Evolutionary conservation across 1,140 invertebrate species (phyloP), one percentile per base, ranked within the genome.

Genomic region (Drosophila ogumai): DNA sequence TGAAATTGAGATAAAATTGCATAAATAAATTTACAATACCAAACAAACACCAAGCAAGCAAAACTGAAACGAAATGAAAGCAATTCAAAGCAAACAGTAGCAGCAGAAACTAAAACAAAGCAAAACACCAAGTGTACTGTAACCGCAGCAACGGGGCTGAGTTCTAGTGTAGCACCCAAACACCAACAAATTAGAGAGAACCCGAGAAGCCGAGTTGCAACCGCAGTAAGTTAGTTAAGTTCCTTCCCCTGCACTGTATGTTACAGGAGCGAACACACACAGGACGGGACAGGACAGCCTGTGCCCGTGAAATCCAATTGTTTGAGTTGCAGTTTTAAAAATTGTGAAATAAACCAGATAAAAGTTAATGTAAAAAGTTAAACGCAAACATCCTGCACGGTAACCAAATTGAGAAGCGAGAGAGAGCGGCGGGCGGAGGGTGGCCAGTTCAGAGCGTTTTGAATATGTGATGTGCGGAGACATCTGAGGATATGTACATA

Each of bases 321-420:
- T 88, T 84, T 81, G 74, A 77, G 76, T 88, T 87, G 81, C 65
- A 77, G 34, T 77, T 50, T 68, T 73, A 55, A 69, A 84, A 84
- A 88, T 80, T 77, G 55, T 54, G 66, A 84, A 80, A 65, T 68
- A 56, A 88, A 69, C 66, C 68, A 65, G 80, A 90, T 88, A 57
- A 82, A 76, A 84, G 54, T 55, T 68, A 84, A 71, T 88, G 84
- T 88, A 88, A 72, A 90, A 88, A 88, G 68, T 84, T 82, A 40
- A 86, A 79, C 40, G 61, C 43, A 49, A 84, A 73, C 71, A 69
- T 50, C 56, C 63, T 47, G 34, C 38, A 38, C 34, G 50, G 36
- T 55, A 49, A 72, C 50, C 41, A 25, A 38, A 38, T 12, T 25
- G 47, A 47, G 44, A 32, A 41, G 15, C 59, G 65, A 68, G 31